Evolutionary conservation across 2,888 invertebrate genomes (phyloP).

Genomic region (Panzeria rudis): DNA sequence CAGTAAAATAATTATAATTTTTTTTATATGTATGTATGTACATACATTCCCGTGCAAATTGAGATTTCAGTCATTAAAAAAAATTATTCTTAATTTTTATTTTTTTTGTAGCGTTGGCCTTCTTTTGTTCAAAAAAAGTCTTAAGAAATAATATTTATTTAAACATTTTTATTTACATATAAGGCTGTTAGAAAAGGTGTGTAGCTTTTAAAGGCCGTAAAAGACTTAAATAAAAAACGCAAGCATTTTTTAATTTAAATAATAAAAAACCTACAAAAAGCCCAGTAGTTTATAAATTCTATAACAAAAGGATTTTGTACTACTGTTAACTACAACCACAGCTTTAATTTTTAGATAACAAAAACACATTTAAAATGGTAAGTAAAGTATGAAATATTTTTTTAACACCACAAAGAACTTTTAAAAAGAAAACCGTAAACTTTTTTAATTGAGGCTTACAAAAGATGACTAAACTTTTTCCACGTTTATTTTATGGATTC

Average conservation of each 20-base stretch:
- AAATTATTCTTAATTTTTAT: constrained; percentile 1
- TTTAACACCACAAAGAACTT: constrained; percentile 1
- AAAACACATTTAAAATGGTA: constrained; percentile 71
- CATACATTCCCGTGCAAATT: constrained; percentile 6
- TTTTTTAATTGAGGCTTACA: background rate
- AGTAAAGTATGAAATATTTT: constrained; percentile 21
- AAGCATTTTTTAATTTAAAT: constrained; percentile 64
- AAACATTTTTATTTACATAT: too few relatives aligned
- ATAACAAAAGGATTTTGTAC: constrained; percentile 54
- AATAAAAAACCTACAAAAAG: constrained; percentile 33
- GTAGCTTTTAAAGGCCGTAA: constrained; percentile 62
- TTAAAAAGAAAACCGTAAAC: constrained; percentile 4
- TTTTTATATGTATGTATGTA: background rate
- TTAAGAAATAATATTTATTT: constrained; percentile 43
- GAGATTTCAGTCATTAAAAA: background rate
- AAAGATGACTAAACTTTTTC: constrained; percentile 9
- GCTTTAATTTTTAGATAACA: constrained; percentile 63
- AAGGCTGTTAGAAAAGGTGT: constrained; percentile 63
- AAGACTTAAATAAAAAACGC: constrained; percentile 65
- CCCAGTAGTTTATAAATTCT: constrained; percentile 63
- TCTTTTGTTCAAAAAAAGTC: constrained; percentile 27
- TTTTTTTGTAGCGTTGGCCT: constrained; percentile 47
- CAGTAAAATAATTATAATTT: background rate
- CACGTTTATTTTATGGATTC: background rate
- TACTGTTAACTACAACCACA: constrained; percentile 57